Evolutionary conservation across 2,113 vertebrate species (phyloP), one percentile per base, ranked within the genome.

Genomic region (Danio rerio): DNA sequence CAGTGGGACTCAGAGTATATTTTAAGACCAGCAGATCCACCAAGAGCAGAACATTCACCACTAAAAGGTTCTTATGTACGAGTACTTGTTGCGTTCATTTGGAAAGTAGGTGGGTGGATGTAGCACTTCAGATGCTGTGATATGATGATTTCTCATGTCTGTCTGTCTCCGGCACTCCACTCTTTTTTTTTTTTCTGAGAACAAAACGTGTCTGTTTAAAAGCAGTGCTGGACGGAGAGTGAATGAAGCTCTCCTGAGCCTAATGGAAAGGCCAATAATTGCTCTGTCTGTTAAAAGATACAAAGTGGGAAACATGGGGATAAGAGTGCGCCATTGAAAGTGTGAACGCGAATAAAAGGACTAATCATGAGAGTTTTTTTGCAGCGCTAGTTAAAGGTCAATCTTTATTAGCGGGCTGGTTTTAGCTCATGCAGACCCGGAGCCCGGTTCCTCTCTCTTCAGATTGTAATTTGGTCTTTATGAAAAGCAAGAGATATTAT

Each of bases 361-460:
- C 80, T 83, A 83, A 85, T 87, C 82, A 84, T 53, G 61, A 52
- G 43, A 52, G 69, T 21, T 81, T 79, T 82, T 85, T 85, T 59
- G 73, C 42, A n/a, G 55, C 6, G 52, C 62, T 73, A 82, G 53
- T 65, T 71, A 85, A 87, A 87, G 84, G 83, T 84, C 81, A 69
- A 58, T 83, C 83, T 88, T 88, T 86, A 89, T 88, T 88, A 89
- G 84, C 52, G 9, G 76, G 66, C 85, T 81, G 86, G 84, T 86
- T 88, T 87, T 83, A 82, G 72, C 59, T 61, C 21, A 45, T 50
- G 79, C 66, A 12, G 62, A 31, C 53, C 40, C 11, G 42, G 13
- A 69, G 43, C 80, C 58, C 63, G 5, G 65, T 83, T 31, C 56
- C 61, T 55, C 50, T 61, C 31, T 31, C 56, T 56, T 85, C 50